Conservation (phyloP, 2,888 invertebrate species). For the Nematopogon swammerdamellus region DNA sequence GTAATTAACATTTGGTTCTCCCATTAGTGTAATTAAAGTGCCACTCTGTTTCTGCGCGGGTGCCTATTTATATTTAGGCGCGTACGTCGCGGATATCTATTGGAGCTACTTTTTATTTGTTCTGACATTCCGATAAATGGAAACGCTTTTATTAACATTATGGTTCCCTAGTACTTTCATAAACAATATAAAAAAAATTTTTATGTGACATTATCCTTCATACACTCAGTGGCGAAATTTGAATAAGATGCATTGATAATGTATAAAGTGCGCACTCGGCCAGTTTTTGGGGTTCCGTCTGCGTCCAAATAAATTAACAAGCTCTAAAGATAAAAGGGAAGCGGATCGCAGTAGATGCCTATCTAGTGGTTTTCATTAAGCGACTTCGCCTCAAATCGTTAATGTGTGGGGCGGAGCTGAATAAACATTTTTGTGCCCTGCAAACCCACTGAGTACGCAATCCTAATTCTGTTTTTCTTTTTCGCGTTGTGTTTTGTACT, state of each 20-base stretch:
- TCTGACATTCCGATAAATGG: too few relatives aligned
- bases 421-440: slow-evolving; percentile 6
- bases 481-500: too few relatives aligned
- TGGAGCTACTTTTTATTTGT: neutral
- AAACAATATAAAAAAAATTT: too few relatives aligned
- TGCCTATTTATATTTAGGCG: slow-evolving; percentile 7
- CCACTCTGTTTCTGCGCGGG: slow-evolving; percentile 45
- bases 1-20: slow-evolving; percentile 72
- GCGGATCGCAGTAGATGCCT: slow-evolving; percentile 3
- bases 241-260: too few relatives aligned
- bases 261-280: too few relatives aligned
- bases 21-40: slow-evolving; percentile 78
- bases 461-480: neutral
- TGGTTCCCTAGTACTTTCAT: too few relatives aligned
- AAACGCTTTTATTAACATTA: too few relatives aligned
- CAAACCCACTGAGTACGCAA: neutral
- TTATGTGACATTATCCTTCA: too few relatives aligned
- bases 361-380: slow-evolving; percentile 6
- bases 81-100: neutral
- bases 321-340: slow-evolving; percentile 6
- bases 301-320: slow-evolving; percentile 4
- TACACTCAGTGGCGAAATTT: too few relatives aligned
- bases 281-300: neutral
- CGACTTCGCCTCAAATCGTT: slow-evolving; percentile 5
- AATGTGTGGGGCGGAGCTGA: slow-evolving; percentile 4